phyloP scores from a whole-genome alignment of 2,888 invertebrate genomes.

The Athetis lepigone region DNA sequence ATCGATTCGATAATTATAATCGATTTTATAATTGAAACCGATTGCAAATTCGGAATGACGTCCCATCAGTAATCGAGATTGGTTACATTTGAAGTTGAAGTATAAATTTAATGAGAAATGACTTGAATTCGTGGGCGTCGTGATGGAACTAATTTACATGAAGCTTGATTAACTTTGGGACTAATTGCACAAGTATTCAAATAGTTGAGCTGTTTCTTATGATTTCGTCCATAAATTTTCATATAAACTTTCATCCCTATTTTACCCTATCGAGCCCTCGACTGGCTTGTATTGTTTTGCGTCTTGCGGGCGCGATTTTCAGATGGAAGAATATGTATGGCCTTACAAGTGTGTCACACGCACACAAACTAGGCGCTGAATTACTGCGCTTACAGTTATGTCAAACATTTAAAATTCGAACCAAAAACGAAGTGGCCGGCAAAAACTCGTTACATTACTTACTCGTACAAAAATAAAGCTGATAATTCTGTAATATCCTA shows the following conservation, averaged over 20 bases:
- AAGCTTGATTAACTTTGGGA: conserved; percentile 33
- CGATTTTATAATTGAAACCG: conserved; percentile 52
- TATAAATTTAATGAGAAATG: conserved; percentile 31
- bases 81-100: conserved; percentile 40
- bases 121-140: conserved; percentile 13
- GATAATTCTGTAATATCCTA: too few relatives aligned
- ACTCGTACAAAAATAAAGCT: too few relatives aligned
- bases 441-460: too few relatives aligned
- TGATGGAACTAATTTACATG: conserved; percentile 33
- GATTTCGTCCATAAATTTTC: background rate
- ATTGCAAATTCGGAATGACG: conserved; percentile 30
- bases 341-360: too few relatives aligned
- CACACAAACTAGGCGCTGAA: too few relatives aligned
- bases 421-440: too few relatives aligned
- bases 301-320: too few relatives aligned
- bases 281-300: too few relatives aligned
- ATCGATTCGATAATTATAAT: conserved; percentile 44
- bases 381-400: too few relatives aligned
- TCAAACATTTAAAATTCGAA: too few relatives aligned
- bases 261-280: too few relatives aligned
- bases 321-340: too few relatives aligned
- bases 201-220: background rate
- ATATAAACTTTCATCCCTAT: background rate
- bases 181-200: background rate
- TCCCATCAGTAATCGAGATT: conserved; percentile 42